Evolutionary conservation across 2,888 invertebrate genomes (phyloP), one percentile per base, ranked within the genome.

Genomic region (Ganaspis brasiliensis): DNA sequence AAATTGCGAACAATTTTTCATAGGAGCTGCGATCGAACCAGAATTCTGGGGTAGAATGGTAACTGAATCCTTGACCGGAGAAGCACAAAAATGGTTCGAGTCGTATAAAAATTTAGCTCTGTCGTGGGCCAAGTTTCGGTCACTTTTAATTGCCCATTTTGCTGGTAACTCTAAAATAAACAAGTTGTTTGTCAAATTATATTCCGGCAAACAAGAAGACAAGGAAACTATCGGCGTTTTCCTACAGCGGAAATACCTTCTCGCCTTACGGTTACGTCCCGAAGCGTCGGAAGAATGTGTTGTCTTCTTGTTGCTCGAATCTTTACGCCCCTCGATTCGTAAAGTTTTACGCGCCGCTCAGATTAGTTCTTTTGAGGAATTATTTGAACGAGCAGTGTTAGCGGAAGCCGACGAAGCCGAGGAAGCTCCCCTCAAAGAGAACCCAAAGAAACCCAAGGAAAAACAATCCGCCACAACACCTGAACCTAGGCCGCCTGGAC

Each of bases 11-110:
- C n/a, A n/a, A n/a, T n/a, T n/a, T n/a, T n/a, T n/a, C n/a, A n/a
- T n/a, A n/a, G n/a, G n/a, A n/a, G n/a, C n/a, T n/a, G n/a, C n/a
- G n/a, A n/a, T n/a, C n/a, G n/a, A n/a, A n/a, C n/a, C n/a, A n/a
- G n/a, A n/a, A n/a, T n/a, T n/a, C n/a, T n/a, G n/a, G n/a, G n/a
- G n/a, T n/a, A n/a, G n/a, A n/a, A n/a, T n/a, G n/a, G n/a, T n/a
- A n/a, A n/a, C n/a, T n/a, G n/a, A n/a, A n/a, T n/a, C n/a, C n/a
- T n/a, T n/a, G n/a, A n/a, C n/a, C n/a, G n/a, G n/a, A n/a, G n/a
- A n/a, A 84, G 24, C 85, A 86, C 40, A 82, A 84, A 10, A 72
- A 61, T 45, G 45, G 45, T 12, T 1, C 12, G 45, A 45, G 45
- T n/a, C 45, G 14, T 45, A 45, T 1, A 45, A 45, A n/a, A 45